These are phyloP conservation scores for Cynopterus sphinx DNA, from an alignment of 2,797 vertebrate species.

Conservation along the genomic window DNA sequence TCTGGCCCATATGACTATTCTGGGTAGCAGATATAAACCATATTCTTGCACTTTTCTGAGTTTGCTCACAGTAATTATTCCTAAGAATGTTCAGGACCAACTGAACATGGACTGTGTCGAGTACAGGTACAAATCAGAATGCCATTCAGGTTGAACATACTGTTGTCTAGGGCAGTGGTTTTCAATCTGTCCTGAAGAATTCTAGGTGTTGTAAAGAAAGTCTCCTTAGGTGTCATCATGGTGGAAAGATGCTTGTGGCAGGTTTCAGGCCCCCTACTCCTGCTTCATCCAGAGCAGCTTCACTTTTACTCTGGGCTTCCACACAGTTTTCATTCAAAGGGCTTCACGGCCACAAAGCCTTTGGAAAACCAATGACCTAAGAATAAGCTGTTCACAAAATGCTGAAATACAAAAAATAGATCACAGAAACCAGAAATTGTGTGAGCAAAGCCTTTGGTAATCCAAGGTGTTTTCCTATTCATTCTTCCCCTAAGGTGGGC, in stretches of 20 bases:
- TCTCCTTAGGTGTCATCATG: conserved; percentile 64
- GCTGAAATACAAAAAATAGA: conserved; percentile 81
- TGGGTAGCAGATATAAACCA: conserved; percentile 3
- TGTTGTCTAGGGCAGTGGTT: conserved; percentile 66
- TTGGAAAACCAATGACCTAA: conserved; percentile 77
- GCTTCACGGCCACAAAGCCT: conserved; percentile 71
- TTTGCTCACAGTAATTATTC: not conserved
- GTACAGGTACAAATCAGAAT: conserved; percentile 47
- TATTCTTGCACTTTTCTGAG: conserved; percentile 56
- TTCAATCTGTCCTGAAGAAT: conserved; percentile 64
- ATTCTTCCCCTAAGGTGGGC: not conserved
- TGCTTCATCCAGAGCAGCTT: conserved; percentile 71
- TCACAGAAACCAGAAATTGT: conserved; percentile 75
- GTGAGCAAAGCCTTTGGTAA: conserved; percentile 66
- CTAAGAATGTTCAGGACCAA: conserved; percentile 36
- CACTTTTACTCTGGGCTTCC: conserved; percentile 67
- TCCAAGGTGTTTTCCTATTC: conserved; percentile 48
- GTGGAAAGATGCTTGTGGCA: conserved; percentile 47
- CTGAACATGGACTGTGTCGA: conserved; percentile 36
- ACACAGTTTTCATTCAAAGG: conserved; percentile 66
- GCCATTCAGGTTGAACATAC: conserved; percentile 34
- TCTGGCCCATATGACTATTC: conserved; percentile 28
- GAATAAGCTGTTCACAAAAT: conserved; percentile 77
- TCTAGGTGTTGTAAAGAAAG: conserved; percentile 56
- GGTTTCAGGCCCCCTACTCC: conserved; percentile 47